A percentile compares a stretch with the other conserved stretches of the same genome.
Evolutionary conservation across 2,797 vertebrate genomes (phyloP).

Genomic region (Enteromius argenteus): DNA sequence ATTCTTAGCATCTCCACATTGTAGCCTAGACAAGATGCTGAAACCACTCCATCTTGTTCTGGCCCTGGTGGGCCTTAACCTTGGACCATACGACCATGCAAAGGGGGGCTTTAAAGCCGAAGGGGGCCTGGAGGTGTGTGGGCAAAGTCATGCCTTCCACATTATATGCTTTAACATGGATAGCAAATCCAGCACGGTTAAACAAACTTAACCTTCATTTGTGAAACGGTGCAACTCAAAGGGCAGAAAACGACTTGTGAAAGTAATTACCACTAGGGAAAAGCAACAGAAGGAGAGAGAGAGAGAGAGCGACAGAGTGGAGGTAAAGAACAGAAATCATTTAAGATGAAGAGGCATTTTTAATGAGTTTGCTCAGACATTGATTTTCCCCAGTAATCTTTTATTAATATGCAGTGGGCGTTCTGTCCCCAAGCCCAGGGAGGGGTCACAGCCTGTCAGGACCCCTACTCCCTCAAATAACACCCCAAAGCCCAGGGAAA

Average conservation of each 20-base stretch:
- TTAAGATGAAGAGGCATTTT: conserved; percentile 89
- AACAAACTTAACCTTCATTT: conserved; percentile 99
- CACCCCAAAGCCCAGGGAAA: conserved; percentile 92
- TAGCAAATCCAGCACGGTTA: conserved; percentile 96
- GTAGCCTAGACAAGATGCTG: neutral
- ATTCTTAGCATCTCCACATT: neutral
- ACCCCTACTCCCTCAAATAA: conserved; percentile 88
- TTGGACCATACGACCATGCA: conserved; percentile 69
- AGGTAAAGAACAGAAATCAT: conserved; percentile 82
- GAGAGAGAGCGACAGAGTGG: conserved; percentile 51
- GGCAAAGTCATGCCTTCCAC: conserved; percentile 78
- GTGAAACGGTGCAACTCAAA: conserved; percentile 92
- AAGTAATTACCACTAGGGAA: conserved; percentile 88
- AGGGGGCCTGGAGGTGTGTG: conserved; percentile 76
- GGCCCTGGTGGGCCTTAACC: conserved; percentile 84
- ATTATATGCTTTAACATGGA: conserved; percentile 99
- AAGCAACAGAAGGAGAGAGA: conserved; percentile 66
- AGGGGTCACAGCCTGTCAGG: conserved; percentile 86
- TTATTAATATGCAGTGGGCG: conserved; percentile 97
- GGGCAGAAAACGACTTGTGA: conserved; percentile 91
- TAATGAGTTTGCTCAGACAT: conserved; percentile 97
- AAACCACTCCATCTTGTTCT: neutral
- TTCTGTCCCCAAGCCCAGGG: conserved; percentile 84
- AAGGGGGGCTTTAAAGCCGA: conserved; percentile 26
- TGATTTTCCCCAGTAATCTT: conserved; percentile 98